Evolutionary conservation across 2,113 vertebrate species (phyloP).

Genomic region (Triplophysa rosa): DNA sequence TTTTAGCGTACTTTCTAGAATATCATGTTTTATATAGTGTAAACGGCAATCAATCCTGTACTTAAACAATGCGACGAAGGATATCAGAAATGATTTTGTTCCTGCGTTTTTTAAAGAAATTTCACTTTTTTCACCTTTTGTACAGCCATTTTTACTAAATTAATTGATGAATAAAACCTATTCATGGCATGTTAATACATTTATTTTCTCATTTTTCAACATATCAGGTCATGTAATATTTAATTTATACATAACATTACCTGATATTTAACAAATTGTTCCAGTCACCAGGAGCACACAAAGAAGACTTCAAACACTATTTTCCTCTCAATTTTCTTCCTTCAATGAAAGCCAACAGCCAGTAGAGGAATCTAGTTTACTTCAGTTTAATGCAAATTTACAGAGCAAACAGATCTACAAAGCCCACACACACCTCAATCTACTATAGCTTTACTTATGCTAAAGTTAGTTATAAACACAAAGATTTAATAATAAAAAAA

Average conservation of each 20-base stretch:
- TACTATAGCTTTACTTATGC: constrained; percentile 62
- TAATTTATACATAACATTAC: background rate
- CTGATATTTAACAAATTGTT: background rate
- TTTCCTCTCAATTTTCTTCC: constrained; percentile 47
- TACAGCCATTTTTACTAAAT: too few species aligned
- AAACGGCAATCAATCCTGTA: too few species aligned
- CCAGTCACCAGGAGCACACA: background rate
- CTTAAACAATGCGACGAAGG: too few species aligned
- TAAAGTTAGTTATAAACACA: constrained; percentile 65
- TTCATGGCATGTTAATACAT: too few species aligned
- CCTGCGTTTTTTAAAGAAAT: too few species aligned
- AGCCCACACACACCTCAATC: constrained; percentile 65
- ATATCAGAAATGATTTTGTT: too few species aligned
- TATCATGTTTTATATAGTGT: too few species aligned
- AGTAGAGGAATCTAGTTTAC: constrained; percentile 61
- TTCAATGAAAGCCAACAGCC: constrained; percentile 73
- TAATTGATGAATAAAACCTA: too few species aligned
- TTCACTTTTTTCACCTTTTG: too few species aligned
- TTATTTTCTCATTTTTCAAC: background rate
- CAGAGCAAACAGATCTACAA: constrained; percentile 70
- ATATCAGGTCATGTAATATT: background rate
- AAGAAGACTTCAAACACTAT: constrained; percentile 5
- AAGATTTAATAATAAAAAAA: constrained; percentile 52
- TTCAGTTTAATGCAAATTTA: constrained; percentile 71
- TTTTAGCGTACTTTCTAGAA: too few species aligned